Percentiles rank a stretch among this genome's conserved stretches.
Evolutionary conservation across 2,113 vertebrate species (phyloP).

Genomic region (Neoarius graeffei): DNA sequence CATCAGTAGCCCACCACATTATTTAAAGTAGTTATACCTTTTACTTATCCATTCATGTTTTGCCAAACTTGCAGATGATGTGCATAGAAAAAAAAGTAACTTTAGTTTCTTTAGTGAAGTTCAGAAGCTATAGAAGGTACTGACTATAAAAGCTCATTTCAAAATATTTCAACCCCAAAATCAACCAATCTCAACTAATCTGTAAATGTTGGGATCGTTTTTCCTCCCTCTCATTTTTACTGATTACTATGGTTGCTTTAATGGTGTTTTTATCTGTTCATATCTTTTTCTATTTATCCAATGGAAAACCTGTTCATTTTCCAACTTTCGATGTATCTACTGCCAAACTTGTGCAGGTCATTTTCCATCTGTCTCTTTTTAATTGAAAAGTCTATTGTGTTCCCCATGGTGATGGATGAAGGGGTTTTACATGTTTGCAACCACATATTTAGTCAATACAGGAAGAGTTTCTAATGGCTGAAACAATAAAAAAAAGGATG

Average conservation of each 20-base stretch:
- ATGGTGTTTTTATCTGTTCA: background rate
- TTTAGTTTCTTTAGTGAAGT: background rate
- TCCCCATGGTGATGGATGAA: background rate
- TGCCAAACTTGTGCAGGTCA: background rate
- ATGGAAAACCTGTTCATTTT: background rate
- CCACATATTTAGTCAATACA: background rate
- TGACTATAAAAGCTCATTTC: background rate
- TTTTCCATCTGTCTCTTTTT: slow-evolving; percentile 5
- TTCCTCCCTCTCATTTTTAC: background rate
- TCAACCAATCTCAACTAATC: background rate
- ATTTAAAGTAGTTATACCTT: background rate
- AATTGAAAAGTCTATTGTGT: background rate
- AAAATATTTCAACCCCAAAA: background rate
- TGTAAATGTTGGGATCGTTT: background rate
- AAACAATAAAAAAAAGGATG: background rate
- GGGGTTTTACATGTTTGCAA: background rate
- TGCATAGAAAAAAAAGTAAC: background rate
- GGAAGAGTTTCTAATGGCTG: background rate
- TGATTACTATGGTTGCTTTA: background rate
- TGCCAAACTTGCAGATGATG: background rate
- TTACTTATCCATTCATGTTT: background rate
- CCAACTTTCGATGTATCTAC: background rate
- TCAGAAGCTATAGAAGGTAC: background rate
- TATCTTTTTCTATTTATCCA: background rate
- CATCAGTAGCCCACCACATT: background rate